A percentile compares a stretch with the other conserved stretches of the same genome.
phyloP scores from a whole-genome alignment of 2,888 invertebrate genomes.

The Gortyna flavago region DNA sequence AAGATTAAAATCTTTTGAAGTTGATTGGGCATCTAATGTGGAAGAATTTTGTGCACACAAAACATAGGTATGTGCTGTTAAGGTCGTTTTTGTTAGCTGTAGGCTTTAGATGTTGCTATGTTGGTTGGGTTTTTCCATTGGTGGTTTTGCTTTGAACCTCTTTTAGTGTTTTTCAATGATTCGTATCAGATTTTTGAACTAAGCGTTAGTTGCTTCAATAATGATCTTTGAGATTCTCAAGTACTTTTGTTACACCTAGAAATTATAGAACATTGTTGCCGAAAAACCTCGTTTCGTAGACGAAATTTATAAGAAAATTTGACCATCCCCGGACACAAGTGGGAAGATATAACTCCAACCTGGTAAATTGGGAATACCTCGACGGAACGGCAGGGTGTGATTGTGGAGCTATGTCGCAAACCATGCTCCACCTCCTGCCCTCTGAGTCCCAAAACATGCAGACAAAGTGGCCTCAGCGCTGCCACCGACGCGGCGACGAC shows the following conservation, averaged over 20 bases:
- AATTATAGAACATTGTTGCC: not conserved
- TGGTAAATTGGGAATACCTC: too few relatives aligned
- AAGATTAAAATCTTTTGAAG: conserved; percentile 25
- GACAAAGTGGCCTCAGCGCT: too few relatives aligned
- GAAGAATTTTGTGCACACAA: conserved; percentile 16
- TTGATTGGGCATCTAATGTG: conserved; percentile 18
- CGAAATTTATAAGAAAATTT: not conserved
- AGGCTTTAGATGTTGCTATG: conserved; percentile 9
- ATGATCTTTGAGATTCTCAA: not conserved
- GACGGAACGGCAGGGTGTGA: not conserved
- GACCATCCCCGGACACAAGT: too few relatives aligned
- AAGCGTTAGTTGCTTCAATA: not conserved
- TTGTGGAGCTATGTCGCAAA: not conserved
- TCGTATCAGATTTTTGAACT: too few relatives aligned
- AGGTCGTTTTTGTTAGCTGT: conserved; percentile 17
- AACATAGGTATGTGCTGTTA: not conserved
- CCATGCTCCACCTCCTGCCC: too few relatives aligned
- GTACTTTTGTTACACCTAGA: not conserved
- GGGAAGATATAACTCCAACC: too few relatives aligned
- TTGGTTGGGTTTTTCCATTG: not conserved
- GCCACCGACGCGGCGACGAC: not conserved
- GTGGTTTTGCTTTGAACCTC: too few relatives aligned
- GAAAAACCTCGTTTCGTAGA: not conserved
- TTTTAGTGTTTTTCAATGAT: not conserved
- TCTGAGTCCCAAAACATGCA: not conserved